A percentile compares a stretch with the other conserved stretches of the same genome.
Evolutionary conservation across 2,113 vertebrate genomes (phyloP).

Genomic region (Sitta europaea): DNA sequence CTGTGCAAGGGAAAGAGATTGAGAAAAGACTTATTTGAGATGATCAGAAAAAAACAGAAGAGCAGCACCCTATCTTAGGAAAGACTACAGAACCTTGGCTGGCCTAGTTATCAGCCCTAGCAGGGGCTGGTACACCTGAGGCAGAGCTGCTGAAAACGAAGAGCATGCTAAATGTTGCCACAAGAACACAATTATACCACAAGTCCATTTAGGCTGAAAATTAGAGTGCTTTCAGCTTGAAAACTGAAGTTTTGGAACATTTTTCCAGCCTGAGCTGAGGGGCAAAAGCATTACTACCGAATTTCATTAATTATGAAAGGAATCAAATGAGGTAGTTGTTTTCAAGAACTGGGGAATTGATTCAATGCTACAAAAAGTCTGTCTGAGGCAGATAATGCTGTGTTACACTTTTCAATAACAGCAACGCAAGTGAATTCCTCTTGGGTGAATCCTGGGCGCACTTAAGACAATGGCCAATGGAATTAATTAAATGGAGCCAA

Average conservation of each 20-base stretch:
- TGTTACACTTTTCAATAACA: constrained; percentile 63
- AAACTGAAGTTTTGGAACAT: constrained; percentile 32
- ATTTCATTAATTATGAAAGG: constrained; percentile 68
- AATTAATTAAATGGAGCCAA: constrained; percentile 64
- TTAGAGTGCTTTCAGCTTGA: constrained; percentile 29
- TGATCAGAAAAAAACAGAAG: background rate
- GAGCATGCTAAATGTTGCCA: background rate
- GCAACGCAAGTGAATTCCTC: constrained; percentile 36
- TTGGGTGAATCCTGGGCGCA: constrained; percentile 50
- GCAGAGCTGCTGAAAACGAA: background rate
- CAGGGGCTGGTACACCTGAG: background rate
- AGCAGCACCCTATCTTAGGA: background rate
- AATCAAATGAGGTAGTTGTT: constrained; percentile 64
- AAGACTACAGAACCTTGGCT: background rate
- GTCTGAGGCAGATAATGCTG: constrained; percentile 64
- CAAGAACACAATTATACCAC: background rate
- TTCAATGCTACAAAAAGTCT: constrained; percentile 61
- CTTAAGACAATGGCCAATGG: constrained; percentile 61
- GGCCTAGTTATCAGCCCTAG: background rate
- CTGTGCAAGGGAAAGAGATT: background rate
- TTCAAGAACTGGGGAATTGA: constrained; percentile 61
- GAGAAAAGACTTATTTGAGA: background rate
- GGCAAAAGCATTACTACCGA: constrained; percentile 36
- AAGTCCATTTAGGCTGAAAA: constrained; percentile 27
- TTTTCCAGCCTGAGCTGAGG: constrained; percentile 30